phyloP scores from a whole-genome alignment of 2,113 vertebrate genomes.

The Arenaria interpres region DNA sequence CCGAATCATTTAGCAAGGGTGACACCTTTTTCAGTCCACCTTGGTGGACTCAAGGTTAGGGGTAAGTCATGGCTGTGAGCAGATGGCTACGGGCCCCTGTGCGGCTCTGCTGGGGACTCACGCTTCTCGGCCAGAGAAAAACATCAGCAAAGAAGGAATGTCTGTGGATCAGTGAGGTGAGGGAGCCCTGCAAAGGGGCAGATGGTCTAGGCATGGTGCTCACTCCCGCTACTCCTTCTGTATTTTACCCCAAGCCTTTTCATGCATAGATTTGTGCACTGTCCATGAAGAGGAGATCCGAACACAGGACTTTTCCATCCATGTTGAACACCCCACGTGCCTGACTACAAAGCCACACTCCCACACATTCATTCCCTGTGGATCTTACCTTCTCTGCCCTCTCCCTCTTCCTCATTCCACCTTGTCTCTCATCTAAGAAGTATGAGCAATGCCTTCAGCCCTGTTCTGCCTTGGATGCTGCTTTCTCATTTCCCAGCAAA shows the following conservation, averaged over 20 bases:
- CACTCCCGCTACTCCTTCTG: not conserved
- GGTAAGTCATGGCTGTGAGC: not conserved
- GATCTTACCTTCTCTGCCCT: not conserved
- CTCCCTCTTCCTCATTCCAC: not conserved
- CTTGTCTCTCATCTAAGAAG: not conserved
- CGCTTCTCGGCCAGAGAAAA: rapidly evolving
- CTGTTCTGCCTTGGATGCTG: not conserved
- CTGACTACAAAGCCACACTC: not conserved
- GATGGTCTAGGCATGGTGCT: not conserved
- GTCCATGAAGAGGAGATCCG: not conserved
- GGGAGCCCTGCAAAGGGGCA: not conserved
- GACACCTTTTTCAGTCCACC: not conserved
- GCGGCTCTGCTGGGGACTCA: too few species aligned
- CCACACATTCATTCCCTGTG: not conserved
- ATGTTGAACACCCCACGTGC: not conserved
- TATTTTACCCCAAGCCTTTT: not conserved
- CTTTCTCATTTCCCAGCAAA: not conserved
- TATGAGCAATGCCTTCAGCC: not conserved
- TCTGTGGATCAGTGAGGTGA: not conserved
- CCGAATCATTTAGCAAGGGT: not conserved
- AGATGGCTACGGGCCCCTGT: not conserved
- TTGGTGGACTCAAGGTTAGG: not conserved
- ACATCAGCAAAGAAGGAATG: not conserved
- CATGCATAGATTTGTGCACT: not conserved
- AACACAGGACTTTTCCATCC: not conserved